phyloP scores from a whole-genome alignment of 2,113 vertebrate species.

The Crypturellus undulatus region DNA sequence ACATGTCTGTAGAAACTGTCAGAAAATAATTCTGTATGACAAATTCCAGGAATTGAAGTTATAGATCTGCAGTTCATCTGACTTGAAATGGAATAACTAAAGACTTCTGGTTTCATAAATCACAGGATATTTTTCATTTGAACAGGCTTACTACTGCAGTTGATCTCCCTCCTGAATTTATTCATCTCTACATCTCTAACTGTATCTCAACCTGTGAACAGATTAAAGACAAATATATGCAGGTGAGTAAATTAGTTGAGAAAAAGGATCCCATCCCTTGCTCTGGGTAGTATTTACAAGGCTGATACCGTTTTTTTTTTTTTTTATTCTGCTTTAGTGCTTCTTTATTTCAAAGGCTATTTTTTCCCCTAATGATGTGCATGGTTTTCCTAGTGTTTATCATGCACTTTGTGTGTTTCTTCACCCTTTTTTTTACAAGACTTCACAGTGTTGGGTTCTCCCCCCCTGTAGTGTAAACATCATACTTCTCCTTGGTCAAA shows the following conservation, averaged over 20 bases:
- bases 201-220: conserved; percentile 99
- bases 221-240: conserved; percentile 99
- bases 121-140: conserved; percentile 5
- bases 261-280: not conserved
- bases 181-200: conserved; percentile 99
- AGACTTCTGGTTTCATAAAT: not conserved
- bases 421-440: not conserved
- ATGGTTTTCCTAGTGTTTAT: not conserved
- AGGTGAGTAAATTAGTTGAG: conserved; percentile 79
- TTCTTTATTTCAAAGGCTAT: not conserved
- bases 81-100: not conserved
- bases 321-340: not conserved
- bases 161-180: conserved; percentile 97
- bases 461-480: not conserved
- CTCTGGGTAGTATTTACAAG: not conserved
- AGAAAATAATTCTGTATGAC: not conserved
- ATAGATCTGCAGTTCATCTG: not conserved
- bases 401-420: not conserved
- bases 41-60: not conserved
- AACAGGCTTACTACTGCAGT: conserved; percentile 96
- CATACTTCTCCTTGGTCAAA: not conserved
- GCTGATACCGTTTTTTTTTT: not conserved
- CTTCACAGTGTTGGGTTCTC: not conserved
- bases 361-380: not conserved
- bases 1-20: not conserved